Conservation (phyloP, 2,888 invertebrate genomes). For the Oscheius myriophilus region DNA sequence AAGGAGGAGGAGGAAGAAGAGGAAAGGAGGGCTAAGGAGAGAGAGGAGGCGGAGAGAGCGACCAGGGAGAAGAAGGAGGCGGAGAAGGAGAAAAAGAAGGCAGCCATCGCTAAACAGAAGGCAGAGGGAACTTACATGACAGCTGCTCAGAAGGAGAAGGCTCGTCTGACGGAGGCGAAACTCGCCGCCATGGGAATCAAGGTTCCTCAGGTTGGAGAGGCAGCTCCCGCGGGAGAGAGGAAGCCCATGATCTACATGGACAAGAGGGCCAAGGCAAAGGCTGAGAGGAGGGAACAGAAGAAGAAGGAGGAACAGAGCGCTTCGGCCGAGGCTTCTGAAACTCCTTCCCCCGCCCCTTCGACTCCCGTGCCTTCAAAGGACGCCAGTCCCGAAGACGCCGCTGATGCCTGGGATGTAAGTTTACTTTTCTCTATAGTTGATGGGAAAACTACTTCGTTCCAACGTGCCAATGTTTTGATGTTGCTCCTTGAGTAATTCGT, state of each 20-base stretch:
- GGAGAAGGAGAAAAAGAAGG: slow-evolving; percentile 90
- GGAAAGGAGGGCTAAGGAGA: slow-evolving; percentile 43
- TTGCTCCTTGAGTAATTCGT: too few species aligned
- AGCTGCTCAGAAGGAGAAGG: slow-evolving; percentile 90
- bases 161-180: slow-evolving; percentile 80
- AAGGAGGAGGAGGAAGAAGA: slow-evolving; percentile 78
- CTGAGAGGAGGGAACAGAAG: slow-evolving; percentile 29
- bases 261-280: slow-evolving; percentile 32
- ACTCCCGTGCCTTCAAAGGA: slow-evolving; percentile 17
- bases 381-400: slow-evolving; percentile 20
- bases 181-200: slow-evolving; percentile 49
- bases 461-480: too few species aligned
- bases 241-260: slow-evolving; percentile 51
- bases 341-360: slow-evolving; percentile 22
- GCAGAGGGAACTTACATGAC: slow-evolving; percentile 95
- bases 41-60: slow-evolving; percentile 48
- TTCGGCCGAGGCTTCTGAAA: slow-evolving; percentile 12
- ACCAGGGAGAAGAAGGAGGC: slow-evolving; percentile 84
- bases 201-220: slow-evolving; percentile 35
- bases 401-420: slow-evolving; percentile 29
- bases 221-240: slow-evolving; percentile 43
- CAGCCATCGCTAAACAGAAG: slow-evolving; percentile 89
- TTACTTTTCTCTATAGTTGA: too few species aligned
- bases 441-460: too few species aligned
- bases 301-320: slow-evolving; percentile 19